Conservation (phyloP, 2,888 invertebrate genomes). For the Chrysolina haemoptera region DNA sequence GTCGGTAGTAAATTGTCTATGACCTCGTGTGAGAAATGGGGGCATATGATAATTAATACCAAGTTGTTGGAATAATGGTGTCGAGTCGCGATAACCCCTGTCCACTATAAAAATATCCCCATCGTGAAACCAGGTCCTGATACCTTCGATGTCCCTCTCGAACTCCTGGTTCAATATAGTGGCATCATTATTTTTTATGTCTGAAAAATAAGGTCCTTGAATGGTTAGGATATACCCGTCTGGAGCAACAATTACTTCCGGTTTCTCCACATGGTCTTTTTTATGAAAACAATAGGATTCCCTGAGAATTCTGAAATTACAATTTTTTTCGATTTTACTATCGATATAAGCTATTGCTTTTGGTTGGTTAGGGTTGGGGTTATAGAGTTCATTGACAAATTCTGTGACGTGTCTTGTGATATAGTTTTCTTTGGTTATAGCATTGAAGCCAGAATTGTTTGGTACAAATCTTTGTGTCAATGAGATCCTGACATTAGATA, state of each 20-base stretch:
- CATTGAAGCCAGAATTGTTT: not conserved
- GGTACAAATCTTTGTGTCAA: not conserved
- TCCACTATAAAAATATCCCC: constrained; percentile 19
- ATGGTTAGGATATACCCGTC: too few relatives aligned
- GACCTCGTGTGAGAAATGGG: not conserved
- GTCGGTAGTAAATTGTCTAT: not conserved
- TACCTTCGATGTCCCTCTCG: constrained; percentile 6
- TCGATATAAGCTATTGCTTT: too few relatives aligned
- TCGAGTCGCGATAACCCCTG: constrained; percentile 16
- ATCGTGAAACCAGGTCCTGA: constrained; percentile 15
- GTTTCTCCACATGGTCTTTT: too few relatives aligned
- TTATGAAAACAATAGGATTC: too few relatives aligned
- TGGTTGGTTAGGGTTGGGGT: too few relatives aligned
- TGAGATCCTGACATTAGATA: not conserved
- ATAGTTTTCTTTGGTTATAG: too few relatives aligned
- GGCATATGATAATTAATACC: constrained; percentile 21
- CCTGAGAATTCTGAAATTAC: too few relatives aligned
- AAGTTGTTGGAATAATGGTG: constrained; percentile 14
- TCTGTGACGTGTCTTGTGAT: too few relatives aligned
- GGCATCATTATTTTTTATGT: constrained; percentile 12
- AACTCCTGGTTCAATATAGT: constrained; percentile 9
- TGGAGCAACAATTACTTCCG: too few relatives aligned
- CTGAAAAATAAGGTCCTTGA: constrained; percentile 13
- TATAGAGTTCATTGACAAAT: too few relatives aligned
- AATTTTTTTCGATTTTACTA: too few relatives aligned